A percentile compares a stretch with the other conserved stretches of the same genome.
phyloP scores from a whole-genome alignment of 2,113 vertebrate genomes.

The Progne subis region DNA sequence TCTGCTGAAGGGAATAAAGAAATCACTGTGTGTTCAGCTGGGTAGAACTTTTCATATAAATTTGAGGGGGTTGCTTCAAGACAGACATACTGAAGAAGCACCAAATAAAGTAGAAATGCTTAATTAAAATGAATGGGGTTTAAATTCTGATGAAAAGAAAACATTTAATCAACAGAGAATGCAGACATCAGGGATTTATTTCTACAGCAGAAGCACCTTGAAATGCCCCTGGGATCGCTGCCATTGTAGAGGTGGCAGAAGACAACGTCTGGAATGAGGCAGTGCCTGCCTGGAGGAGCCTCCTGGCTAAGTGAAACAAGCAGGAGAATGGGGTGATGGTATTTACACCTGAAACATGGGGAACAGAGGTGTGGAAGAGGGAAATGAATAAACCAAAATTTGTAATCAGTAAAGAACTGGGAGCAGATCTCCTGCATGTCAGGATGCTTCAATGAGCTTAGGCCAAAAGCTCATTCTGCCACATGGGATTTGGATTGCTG shows the following conservation, averaged over 20 bases:
- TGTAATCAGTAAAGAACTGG: neutral
- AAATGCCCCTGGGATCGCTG: neutral
- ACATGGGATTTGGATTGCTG: neutral
- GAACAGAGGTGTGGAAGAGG: neutral
- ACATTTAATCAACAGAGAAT: neutral
- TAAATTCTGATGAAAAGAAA: neutral
- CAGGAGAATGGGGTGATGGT: accelerated
- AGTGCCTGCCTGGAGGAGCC: neutral
- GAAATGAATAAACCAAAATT: neutral
- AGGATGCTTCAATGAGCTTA: neutral
- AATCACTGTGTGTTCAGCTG: neutral
- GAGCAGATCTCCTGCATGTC: neutral
- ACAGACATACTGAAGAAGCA: neutral
- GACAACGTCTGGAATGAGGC: neutral
- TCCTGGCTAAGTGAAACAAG: neutral
- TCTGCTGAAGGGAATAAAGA: slow-evolving; percentile 56
- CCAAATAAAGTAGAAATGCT: neutral
- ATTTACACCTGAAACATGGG: neutral
- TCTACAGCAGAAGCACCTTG: neutral
- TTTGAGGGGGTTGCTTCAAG: neutral
- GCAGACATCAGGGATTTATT: neutral
- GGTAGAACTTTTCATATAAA: neutral
- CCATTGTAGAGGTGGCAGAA: accelerated
- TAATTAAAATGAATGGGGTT: neutral
- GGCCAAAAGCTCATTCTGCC: neutral